Evolutionary conservation across 2,888 invertebrate species (phyloP).

Genomic region (Oxystoma pomonae): DNA sequence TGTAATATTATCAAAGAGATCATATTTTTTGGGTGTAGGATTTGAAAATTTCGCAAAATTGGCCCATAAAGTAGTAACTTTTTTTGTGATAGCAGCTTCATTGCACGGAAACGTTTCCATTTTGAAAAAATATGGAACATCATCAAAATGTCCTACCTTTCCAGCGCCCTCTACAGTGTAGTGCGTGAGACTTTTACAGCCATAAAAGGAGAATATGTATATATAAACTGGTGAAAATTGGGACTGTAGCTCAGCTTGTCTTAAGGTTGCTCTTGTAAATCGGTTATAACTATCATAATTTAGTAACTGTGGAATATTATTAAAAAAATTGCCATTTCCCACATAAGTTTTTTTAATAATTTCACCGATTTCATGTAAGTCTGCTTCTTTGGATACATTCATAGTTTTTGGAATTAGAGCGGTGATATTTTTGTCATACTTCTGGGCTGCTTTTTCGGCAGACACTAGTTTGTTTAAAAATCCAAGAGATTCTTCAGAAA

Average conservation of each 20-base stretch:
- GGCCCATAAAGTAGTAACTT: conserved; percentile 46
- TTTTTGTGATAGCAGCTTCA: conserved; percentile 19
- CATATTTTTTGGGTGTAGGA: neutral
- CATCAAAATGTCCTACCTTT: conserved; percentile 34
- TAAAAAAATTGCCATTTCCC: neutral
- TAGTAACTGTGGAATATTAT: neutral
- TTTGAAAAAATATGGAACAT: conserved; percentile 33
- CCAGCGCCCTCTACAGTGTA: conserved; percentile 25
- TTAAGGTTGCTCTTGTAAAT: conserved; percentile 24
- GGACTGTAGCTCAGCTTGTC: conserved; percentile 27
- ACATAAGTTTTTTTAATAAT: neutral
- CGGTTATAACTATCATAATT: conserved; percentile 26
- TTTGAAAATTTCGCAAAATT: conserved; percentile 55
- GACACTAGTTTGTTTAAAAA: neutral
- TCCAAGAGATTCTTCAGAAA: neutral
- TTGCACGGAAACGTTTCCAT: conserved; percentile 22
- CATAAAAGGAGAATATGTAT: conserved; percentile 29
- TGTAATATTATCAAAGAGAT: neutral
- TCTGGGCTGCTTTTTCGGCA: neutral
- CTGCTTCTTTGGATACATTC: neutral
- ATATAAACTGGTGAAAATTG: conserved; percentile 25
- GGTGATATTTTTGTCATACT: neutral
- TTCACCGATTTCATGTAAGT: neutral
- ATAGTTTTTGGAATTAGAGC: neutral
- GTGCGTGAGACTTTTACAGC: conserved; percentile 18